A percentile compares a stretch with the other conserved stretches of the same genome.
Evolutionary conservation across 2,797 vertebrate species (phyloP).

Genomic region (Todus mexicanus): DNA sequence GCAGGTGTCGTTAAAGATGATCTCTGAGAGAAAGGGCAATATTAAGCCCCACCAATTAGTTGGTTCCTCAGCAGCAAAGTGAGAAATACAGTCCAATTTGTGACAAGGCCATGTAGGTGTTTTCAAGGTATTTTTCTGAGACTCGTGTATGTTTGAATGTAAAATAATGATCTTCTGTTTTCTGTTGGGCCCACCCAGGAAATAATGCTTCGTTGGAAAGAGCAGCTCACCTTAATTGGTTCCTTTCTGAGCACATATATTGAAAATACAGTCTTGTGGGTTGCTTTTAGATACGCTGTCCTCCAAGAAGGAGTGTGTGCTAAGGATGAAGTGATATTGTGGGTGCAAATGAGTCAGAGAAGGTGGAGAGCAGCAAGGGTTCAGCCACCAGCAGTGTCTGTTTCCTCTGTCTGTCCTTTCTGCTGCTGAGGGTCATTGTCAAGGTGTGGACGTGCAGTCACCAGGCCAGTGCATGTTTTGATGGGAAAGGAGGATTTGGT

Average conservation of each 20-base stretch:
- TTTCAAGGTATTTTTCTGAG: not conserved
- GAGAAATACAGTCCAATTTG: not conserved
- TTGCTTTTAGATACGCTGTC: not conserved
- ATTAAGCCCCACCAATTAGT: not conserved
- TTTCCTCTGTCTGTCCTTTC: not conserved
- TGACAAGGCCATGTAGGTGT: no score
- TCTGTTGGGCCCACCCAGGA: not conserved
- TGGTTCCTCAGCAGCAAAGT: not conserved
- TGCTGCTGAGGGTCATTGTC: not conserved
- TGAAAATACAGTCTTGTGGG: fast-evolving
- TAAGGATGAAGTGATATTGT: not conserved
- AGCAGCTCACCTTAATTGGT: not conserved
- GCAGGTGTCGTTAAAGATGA: not conserved
- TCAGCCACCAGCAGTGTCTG: not conserved
- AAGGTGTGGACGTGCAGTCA: fast-evolving
- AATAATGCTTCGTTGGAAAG: not conserved
- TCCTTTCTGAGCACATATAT: not conserved
- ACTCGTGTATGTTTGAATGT: not conserved
- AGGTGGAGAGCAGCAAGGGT: not conserved
- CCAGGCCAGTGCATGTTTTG: not conserved
- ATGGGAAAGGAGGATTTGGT: not conserved
- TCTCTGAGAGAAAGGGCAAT: not conserved
- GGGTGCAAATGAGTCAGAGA: no score
- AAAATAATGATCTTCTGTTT: not conserved
- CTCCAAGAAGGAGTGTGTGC: not conserved